Base-by-base conservation (phyloP, 2,113 vertebrate genomes). In the Bagarius yarrelli region DNA sequence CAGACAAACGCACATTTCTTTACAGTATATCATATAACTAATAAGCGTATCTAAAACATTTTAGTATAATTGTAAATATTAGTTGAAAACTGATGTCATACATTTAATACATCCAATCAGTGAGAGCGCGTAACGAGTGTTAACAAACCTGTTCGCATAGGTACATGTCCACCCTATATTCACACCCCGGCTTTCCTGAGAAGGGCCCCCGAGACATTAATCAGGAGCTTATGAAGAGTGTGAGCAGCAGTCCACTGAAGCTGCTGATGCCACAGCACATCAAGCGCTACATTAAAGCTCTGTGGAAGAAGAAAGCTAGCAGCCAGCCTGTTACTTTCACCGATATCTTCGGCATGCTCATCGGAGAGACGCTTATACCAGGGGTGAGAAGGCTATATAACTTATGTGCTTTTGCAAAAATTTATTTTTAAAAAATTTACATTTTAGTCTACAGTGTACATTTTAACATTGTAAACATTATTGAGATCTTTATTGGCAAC, bases 301-400 rank as follows among this genome's bases (percentile, higher is more conserved):
- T 99, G 69, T 99, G 97, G 97, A 95, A 93, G 85, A 99, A 99
- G 89, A 99, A 98, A 84, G 95, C 95, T 18, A 92, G 88, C 0
- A 97, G 97, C 3, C 98, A 99, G 81, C 97, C 98, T 0, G 98
- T 99, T 85, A 99, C 98, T n/a, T 99, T 99, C 87, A 96, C 98
- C 0, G 98, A 99, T 85, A 93, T 99, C 85, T 99, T 99, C 5
- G 97, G 97, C 72, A 98, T 99, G 97, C 91, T 99, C 63, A 99
- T 99, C 78, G 98, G 97, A 87, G 98, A 99, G 89, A 99, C 98
- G 0, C 94, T 99, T 15, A 93, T 99, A 86, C 95, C 94, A 11
- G 89, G 95, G 78, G 98, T 99, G 93, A 94, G 96, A 36, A 50
- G 15, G 27, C 23, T 56, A 63, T 27, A 36, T 30, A 73, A 19